phyloP scores from a whole-genome alignment of 2,113 vertebrate species.

The Ancistrus triradiatus region DNA sequence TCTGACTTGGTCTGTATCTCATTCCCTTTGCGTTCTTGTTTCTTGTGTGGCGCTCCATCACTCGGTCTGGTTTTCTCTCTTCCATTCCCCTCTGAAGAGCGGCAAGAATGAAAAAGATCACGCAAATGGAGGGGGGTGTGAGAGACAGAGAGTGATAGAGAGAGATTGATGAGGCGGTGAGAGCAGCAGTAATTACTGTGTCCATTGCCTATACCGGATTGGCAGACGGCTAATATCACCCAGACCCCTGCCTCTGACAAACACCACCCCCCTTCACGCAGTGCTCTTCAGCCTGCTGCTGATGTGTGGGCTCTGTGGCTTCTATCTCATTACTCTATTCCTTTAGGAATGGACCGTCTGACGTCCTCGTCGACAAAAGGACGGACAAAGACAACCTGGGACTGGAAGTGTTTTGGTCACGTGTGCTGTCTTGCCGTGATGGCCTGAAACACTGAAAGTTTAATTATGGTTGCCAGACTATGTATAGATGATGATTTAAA shows the following conservation, averaged over 20 bases:
- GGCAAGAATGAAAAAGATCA: conserved; percentile 57
- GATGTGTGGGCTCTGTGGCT: conserved; percentile 60
- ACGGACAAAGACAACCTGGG: conserved; percentile 9
- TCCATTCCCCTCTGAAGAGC: conserved; percentile 50
- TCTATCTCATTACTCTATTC: conserved; percentile 59
- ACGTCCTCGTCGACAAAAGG: conserved; percentile 3
- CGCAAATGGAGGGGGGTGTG: conserved; percentile 32
- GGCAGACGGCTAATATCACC: conserved; percentile 80
- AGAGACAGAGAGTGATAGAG: conserved; percentile 57
- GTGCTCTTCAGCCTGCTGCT: conserved; percentile 56
- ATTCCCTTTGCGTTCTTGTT: conserved; percentile 37
- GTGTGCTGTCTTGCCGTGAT: too few species aligned
- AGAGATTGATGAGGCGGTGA: conserved; percentile 80
- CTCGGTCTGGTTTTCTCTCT: conserved; percentile 53
- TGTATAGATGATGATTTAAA: too few species aligned
- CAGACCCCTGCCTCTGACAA: conserved; percentile 75
- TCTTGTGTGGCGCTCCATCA: conserved; percentile 58
- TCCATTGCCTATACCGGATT: conserved; percentile 76
- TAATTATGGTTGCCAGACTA: not conserved
- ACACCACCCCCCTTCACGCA: conserved; percentile 59
- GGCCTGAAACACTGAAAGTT: not conserved
- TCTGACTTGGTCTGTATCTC: conserved; percentile 41
- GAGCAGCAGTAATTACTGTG: conserved; percentile 79
- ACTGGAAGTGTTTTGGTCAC: not conserved
- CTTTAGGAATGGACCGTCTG: conserved; percentile 51